Conservation (phyloP, 2,888 invertebrate genomes). For the Psococerastis gibbosa region DNA sequence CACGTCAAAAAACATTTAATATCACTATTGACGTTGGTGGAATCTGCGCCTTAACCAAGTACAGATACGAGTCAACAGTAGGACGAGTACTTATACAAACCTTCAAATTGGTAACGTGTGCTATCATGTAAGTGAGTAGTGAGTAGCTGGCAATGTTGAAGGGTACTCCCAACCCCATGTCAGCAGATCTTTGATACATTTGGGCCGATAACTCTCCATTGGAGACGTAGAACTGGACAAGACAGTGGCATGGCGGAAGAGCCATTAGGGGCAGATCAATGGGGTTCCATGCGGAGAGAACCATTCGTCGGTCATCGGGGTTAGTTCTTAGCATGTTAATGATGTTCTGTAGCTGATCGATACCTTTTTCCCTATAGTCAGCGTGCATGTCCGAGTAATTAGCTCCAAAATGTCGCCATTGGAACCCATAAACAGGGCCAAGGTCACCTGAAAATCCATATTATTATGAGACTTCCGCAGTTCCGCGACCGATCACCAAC, state of each 20-base stretch:
- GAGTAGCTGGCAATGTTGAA: constrained; percentile 97
- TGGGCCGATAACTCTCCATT: constrained; percentile 72
- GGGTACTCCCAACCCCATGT: constrained; percentile 96
- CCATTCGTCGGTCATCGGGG: constrained; percentile 73
- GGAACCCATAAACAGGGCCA: constrained; percentile 95
- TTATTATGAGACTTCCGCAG: no score
- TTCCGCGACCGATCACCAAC: no score
- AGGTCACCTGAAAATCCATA: constrained; percentile 59
- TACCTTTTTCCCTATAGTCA: constrained; percentile 67
- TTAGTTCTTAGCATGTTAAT: constrained; percentile 61
- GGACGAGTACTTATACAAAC: constrained; percentile 32
- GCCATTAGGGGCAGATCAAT: constrained; percentile 77
- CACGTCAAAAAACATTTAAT: no score
- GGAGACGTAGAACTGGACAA: constrained; percentile 86
- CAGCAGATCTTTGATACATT: constrained; percentile 89
- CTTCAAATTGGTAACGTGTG: constrained; percentile 79
- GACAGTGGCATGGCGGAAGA: constrained; percentile 88
- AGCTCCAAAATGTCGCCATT: constrained; percentile 96
- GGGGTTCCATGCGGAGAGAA: constrained; percentile 94
- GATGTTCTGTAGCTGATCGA: constrained; percentile 70
- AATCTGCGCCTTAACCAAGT: no score
- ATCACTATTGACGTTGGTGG: no score
- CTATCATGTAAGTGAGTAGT: constrained; percentile 85
- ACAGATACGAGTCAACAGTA: background rate
- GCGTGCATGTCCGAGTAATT: constrained; percentile 61